These are phyloP conservation scores for Odontocerum albicorne DNA, from an alignment of 2,888 invertebrate species.

Conservation along the genomic window DNA sequence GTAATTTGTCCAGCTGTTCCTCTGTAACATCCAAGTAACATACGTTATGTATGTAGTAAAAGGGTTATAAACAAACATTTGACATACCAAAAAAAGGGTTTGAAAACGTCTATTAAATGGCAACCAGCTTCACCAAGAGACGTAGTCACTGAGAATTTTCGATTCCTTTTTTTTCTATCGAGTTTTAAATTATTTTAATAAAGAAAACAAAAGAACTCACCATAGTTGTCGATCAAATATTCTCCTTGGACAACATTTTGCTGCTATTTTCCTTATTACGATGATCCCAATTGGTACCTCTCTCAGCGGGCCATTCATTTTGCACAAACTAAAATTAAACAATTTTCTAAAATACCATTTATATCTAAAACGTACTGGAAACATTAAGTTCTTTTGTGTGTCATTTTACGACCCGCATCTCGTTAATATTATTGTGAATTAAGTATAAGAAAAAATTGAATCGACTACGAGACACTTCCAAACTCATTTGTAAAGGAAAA, in stretches of 20 bases:
- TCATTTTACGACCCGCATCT: slow-evolving; percentile 13
- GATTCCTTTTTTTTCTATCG: too few relatives aligned
- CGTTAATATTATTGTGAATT: too few relatives aligned
- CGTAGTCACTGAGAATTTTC: too few relatives aligned
- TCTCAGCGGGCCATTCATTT: slow-evolving; percentile 59
- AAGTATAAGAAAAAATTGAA: too few relatives aligned
- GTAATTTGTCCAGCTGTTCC: too few relatives aligned
- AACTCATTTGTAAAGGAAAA: too few relatives aligned
- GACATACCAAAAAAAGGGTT: too few relatives aligned
- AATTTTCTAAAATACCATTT: slow-evolving; percentile 20
- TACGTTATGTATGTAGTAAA: too few relatives aligned
- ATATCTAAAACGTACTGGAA: slow-evolving; percentile 23
- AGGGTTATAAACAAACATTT: too few relatives aligned
- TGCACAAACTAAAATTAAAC: slow-evolving; percentile 36
- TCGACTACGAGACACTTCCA: too few relatives aligned
- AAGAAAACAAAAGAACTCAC: slow-evolving; percentile 50
- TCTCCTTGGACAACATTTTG: slow-evolving; percentile 61
- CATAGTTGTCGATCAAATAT: slow-evolving; percentile 66
- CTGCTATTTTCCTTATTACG: slow-evolving; percentile 55
- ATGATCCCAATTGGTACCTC: slow-evolving; percentile 69
- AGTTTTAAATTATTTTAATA: too few relatives aligned
- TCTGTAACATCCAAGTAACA: too few relatives aligned
- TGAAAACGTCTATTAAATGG: neutral
- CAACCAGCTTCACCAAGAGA: neutral
- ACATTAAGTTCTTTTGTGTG: slow-evolving; percentile 19